A percentile compares a stretch with the other conserved stretches of the same genome.
Conservation (phyloP, 2,797 vertebrate genomes). For the Pangasius larnaudii region DNA sequence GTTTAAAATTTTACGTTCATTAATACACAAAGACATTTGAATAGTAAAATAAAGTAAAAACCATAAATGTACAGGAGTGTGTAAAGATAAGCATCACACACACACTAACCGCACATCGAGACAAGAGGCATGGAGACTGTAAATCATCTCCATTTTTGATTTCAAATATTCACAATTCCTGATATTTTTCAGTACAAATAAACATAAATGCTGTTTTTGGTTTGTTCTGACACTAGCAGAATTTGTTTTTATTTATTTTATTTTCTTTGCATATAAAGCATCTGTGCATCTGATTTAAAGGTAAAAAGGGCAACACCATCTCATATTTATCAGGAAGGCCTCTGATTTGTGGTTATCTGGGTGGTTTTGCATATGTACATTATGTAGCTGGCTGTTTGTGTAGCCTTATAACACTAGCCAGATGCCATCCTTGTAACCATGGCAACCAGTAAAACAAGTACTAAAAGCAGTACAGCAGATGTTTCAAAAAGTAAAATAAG, state of each 20-base stretch:
- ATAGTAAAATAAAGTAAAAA: not conserved
- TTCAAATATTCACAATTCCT: not conserved
- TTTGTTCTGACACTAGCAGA: not conserved
- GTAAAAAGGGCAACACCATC: not conserved
- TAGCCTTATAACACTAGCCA: not conserved
- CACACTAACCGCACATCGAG: not conserved
- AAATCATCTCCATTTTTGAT: not conserved
- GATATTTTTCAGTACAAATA: not conserved
- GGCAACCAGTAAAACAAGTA: not conserved
- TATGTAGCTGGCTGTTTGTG: not conserved
- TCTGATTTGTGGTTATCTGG: not conserved
- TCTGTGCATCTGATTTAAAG: not conserved
- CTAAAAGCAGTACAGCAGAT: not conserved
- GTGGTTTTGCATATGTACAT: not conserved
- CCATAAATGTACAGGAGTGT: not conserved
- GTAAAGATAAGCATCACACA: not conserved
- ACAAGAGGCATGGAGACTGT: no score
- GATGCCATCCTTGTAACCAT: not conserved
- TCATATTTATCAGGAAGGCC: not conserved
- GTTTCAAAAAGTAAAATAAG: not conserved
- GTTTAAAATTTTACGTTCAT: not conserved
- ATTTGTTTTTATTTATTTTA: no score
- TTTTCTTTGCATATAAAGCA: not conserved
- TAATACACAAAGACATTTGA: not conserved
- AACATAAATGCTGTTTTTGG: not conserved